A percentile compares a stretch with the other conserved stretches of the same genome.
These are phyloP conservation scores for Rhynchomys soricoides DNA, from an alignment of 2,113 vertebrate species.

Conservation along the genomic window DNA sequence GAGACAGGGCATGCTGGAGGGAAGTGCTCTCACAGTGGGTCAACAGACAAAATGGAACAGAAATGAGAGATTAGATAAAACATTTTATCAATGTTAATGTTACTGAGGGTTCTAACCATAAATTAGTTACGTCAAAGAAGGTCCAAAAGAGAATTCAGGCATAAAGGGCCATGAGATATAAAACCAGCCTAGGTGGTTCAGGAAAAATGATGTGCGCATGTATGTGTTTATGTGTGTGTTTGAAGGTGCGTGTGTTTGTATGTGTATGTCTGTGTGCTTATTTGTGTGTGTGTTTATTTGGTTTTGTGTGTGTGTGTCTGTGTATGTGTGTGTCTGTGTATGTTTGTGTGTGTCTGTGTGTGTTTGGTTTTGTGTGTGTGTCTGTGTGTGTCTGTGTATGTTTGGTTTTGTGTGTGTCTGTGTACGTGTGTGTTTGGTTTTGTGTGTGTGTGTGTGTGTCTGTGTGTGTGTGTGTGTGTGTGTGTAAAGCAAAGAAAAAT, in stretches of 20 bases:
- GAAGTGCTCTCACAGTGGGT: background rate
- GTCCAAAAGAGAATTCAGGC: background rate
- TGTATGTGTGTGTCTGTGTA: too few species aligned
- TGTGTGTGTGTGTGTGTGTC: background rate
- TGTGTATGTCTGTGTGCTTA: background rate
- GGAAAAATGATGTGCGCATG: rapidly evolving
- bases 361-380: rapidly evolving
- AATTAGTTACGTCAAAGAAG: background rate
- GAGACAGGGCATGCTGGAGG: background rate
- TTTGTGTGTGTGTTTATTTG: background rate
- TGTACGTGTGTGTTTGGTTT: background rate
- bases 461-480: background rate
- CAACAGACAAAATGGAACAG: background rate
- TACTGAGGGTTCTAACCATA: background rate
- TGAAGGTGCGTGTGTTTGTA: background rate
- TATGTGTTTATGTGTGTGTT: background rate
- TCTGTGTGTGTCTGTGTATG: background rate
- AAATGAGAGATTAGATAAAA: conserved; percentile 28
- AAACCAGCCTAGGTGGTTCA: background rate
- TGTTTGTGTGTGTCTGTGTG: too few species aligned
- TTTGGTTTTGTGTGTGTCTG: background rate
- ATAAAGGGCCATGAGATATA: background rate
- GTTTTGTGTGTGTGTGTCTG: background rate
- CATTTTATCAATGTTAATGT: background rate
- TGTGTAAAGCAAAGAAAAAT: background rate